Conservation (phyloP, 2,888 invertebrate species). For the Acronicta aceris region DNA sequence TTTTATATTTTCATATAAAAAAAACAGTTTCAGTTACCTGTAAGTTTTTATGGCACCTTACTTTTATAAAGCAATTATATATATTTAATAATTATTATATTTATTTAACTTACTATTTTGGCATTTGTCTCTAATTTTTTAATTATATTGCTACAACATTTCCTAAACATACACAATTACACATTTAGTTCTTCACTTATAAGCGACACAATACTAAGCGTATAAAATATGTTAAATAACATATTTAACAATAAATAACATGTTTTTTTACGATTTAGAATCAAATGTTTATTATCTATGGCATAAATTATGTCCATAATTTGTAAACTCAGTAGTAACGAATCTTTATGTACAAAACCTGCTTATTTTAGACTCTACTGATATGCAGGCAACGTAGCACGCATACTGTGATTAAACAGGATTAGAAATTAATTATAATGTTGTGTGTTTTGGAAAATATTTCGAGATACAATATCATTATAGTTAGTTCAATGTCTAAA, state of each 20-base stretch:
- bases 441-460: too few relatives aligned
- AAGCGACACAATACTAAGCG: slow-evolving; percentile 34
- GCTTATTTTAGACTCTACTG: background rate
- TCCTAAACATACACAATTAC: slow-evolving; percentile 15
- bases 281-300: slow-evolving; percentile 3
- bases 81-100: background rate
- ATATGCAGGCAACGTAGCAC: slow-evolving; percentile 2
- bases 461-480: too few relatives aligned
- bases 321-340: slow-evolving; percentile 46
- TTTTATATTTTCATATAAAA: too few relatives aligned
- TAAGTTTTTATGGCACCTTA: too few relatives aligned
- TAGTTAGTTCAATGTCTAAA: too few relatives aligned
- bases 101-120: slow-evolving; percentile 12
- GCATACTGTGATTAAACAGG: background rate
- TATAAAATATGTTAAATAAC: too few relatives aligned
- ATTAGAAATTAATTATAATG: too few relatives aligned
- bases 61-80: background rate
- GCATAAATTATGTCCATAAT: slow-evolving; percentile 14
- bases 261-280: slow-evolving; percentile 11
- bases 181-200: slow-evolving; percentile 33
- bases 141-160: slow-evolving; percentile 10
- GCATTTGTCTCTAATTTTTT: slow-evolving; percentile 25
- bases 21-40: too few relatives aligned
- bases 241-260: slow-evolving; percentile 35
- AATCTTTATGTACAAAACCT: background rate